Base-by-base conservation (phyloP, 92 coral and sea anemone genomes). In the Umimayanthus kanabou region DNA sequence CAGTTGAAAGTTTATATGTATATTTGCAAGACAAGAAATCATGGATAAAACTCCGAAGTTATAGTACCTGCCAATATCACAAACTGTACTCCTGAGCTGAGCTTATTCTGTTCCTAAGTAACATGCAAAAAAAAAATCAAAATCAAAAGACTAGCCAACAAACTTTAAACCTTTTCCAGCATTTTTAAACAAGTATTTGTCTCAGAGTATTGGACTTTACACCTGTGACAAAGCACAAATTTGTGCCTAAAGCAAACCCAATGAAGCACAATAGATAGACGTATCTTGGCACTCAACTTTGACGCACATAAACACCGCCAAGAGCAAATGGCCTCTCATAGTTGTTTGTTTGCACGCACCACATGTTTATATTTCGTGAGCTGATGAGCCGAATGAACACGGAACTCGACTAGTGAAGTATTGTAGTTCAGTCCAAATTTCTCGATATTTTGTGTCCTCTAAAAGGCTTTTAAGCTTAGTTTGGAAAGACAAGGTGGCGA, bases 271-370 rank as follows among this genome's bases (percentile, higher is more conserved):
- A 81, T 64, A 37, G 74, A n/a, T 15, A 37, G 25, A 18, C 85
- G 58, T 81, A 70, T 81, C 55, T 81, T 65, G 72, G 26, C 75
- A 64, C 75, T 65, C 87, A 45, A 72, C 37, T 26, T 74, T 83
- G 87, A 83, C 87, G 87, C 87, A 83, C 47, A 70, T 16, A 70
- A 43, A 83, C 77, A 83, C 66, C 58, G 77, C 87, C 87, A 74
- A 65, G 42, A 83, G 87, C 76, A 18, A 83, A 4, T 47, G 9
- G 15, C 23, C n/a, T 43, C 74, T 40, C 39, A 43, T 15, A 26
- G 37, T 9, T 82, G 53, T 28, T 67, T 71, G 79, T 39, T 33
- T 75, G 26, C 14, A 75, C 10, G 16, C 29, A 22, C 29, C 42
- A 45, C 13, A 67, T 65, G 49, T 18, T 66, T 40, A 39, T 65